A percentile compares a stretch with the other conserved stretches of the same genome.
These are phyloP conservation scores for Colossoma macropomum DNA, from an alignment of 2,113 vertebrate genomes.

Conservation along the genomic window DNA sequence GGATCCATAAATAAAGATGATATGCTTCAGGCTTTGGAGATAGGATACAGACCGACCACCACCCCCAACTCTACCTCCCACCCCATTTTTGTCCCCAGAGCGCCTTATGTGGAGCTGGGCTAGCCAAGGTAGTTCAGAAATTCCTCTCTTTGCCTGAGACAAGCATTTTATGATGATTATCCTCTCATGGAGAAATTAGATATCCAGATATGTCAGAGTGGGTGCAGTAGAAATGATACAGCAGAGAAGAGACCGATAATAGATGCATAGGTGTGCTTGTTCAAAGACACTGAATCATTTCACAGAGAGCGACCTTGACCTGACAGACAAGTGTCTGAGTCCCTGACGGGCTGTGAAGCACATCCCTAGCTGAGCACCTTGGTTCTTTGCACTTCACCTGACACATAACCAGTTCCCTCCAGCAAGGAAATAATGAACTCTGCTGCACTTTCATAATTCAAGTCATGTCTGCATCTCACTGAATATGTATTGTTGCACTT, in stretches of 20 bases:
- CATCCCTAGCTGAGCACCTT: neutral
- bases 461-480: neutral
- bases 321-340: conserved; percentile 24
- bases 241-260: neutral
- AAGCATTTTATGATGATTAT: conserved; percentile 3
- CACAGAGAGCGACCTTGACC: conserved; percentile 15
- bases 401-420: conserved; percentile 27
- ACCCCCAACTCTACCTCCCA: conserved; percentile 1
- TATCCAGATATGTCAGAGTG: neutral
- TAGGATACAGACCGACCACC: conserved; percentile 8
- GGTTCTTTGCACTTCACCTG: neutral
- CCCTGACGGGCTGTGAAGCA: conserved; percentile 7
- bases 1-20: conserved; percentile 40
- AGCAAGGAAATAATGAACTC: neutral
- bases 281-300: conserved; percentile 10
- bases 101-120: conserved; percentile 4
- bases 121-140: neutral
- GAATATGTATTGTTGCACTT: conserved; percentile 17
- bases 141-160: conserved; percentile 2
- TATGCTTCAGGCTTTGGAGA: conserved; percentile 29
- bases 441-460: neutral
- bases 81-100: conserved; percentile 4
- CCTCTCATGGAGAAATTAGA: neutral
- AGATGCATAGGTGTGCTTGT: neutral
- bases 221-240: neutral